These are phyloP conservation scores for Plebejus melissa DNA, from an alignment of 2,888 invertebrate species.

Conservation along the genomic window DNA sequence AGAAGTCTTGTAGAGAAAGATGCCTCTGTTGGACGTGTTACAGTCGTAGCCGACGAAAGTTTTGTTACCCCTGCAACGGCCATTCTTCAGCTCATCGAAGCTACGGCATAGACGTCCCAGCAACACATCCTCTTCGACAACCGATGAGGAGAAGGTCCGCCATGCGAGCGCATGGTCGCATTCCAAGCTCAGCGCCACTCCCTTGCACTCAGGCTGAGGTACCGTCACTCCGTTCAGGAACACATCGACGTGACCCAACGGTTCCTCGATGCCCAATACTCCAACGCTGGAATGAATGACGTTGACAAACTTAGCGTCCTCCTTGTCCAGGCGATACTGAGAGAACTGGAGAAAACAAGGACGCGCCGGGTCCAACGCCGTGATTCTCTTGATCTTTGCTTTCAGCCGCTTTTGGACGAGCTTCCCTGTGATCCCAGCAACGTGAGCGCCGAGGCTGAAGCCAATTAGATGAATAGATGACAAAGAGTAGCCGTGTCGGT, in stretches of 20 bases:
- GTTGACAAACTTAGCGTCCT: constrained; percentile 61
- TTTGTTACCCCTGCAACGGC: constrained; percentile 49
- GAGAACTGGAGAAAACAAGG: constrained; percentile 57
- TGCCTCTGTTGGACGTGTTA: constrained; percentile 44
- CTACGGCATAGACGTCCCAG: constrained; percentile 48
- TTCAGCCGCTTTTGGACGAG: constrained; percentile 49
- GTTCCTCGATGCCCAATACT: constrained; percentile 57
- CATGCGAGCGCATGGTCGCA: constrained; percentile 66
- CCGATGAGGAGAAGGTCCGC: constrained; percentile 56
- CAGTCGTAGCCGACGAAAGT: constrained; percentile 53
- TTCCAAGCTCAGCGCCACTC: constrained; percentile 52
- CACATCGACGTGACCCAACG: constrained; percentile 61
- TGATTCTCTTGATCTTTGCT: constrained; percentile 51
- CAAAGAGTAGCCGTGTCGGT: constrained; percentile 53
- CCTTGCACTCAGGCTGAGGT: constrained; percentile 59
- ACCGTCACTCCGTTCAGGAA: constrained; percentile 61
- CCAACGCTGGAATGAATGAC: constrained; percentile 65
- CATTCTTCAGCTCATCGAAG: constrained; percentile 51
- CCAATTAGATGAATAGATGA: constrained; percentile 78
- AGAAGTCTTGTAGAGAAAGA: constrained; percentile 56
- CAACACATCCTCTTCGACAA: constrained; percentile 43
- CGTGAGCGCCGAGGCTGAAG: constrained; percentile 82
- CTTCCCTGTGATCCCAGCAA: constrained; percentile 71
- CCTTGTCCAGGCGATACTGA: constrained; percentile 47
- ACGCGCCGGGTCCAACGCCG: constrained; percentile 64